phyloP scores from a whole-genome alignment of 2,113 vertebrate species.

The Alces alces region DNA sequence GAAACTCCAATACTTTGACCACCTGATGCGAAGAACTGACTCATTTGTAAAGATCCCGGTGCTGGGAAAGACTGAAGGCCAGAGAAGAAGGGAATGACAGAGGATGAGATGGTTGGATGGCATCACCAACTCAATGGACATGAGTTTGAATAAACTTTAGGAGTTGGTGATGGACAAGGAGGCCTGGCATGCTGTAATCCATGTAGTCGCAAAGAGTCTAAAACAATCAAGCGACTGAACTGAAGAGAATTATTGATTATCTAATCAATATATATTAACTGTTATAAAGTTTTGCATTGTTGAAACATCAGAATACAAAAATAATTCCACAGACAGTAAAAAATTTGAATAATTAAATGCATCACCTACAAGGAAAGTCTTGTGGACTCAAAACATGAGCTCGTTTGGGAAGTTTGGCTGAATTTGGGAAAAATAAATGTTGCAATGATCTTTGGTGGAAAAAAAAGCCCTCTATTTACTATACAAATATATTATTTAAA shows the following conservation, averaged over 20 bases:
- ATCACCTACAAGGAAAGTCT: not conserved
- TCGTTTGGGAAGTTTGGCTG: not conserved
- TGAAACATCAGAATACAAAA: not conserved
- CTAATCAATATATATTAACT: not conserved
- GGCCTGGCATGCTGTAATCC: not conserved
- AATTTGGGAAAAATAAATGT: not conserved
- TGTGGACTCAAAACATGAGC: not conserved
- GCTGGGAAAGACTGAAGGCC: not conserved
- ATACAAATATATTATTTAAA: not conserved
- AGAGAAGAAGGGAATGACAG: not conserved
- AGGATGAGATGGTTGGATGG: not conserved
- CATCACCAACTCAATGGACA: not conserved
- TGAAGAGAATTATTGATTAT: not conserved
- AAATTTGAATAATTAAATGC: not conserved
- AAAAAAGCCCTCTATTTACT: not conserved
- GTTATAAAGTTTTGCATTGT: not conserved
- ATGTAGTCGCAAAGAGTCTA: not conserved
- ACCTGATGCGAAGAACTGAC: not conserved
- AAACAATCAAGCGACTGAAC: not conserved
- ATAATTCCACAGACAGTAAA: not conserved
- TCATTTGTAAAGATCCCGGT: not conserved
- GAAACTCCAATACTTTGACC: not conserved
- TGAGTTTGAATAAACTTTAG: not conserved
- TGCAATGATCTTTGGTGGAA: not conserved
- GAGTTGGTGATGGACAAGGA: not conserved